Evolutionary conservation across 2,888 invertebrate species (phyloP).

Genomic region (Amiota mariae): DNA sequence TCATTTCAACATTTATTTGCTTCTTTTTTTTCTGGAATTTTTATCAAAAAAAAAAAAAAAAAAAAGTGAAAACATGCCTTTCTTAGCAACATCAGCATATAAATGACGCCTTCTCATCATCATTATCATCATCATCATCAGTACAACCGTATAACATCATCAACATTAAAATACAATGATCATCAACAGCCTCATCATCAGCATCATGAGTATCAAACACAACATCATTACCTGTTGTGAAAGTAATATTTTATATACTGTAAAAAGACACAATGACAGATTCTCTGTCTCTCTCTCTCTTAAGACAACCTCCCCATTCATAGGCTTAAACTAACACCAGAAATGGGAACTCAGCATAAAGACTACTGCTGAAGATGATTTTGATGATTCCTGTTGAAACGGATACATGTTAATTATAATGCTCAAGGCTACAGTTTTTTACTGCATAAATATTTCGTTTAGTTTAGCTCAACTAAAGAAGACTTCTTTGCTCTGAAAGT

Average conservation of each 20-base stretch:
- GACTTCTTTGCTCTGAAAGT: slow-evolving; percentile 10
- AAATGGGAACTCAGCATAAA: slow-evolving; percentile 16
- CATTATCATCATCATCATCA: too few relatives aligned
- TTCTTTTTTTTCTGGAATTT: neutral
- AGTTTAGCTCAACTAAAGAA: neutral
- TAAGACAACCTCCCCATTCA: slow-evolving; percentile 43
- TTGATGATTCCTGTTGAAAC: slow-evolving; percentile 52
- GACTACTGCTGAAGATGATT: neutral
- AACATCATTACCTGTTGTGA: slow-evolving; percentile 47
- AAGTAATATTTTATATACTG: slow-evolving; percentile 24
- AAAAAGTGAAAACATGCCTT: slow-evolving; percentile 54
- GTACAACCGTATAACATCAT: too few relatives aligned
- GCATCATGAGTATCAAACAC: neutral
- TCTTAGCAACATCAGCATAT: slow-evolving; percentile 35
- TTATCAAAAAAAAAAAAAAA: slow-evolving; percentile 37
- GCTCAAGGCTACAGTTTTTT: slow-evolving; percentile 65
- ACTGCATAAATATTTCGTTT: slow-evolving; percentile 16
- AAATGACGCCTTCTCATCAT: neutral
- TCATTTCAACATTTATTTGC: slow-evolving; percentile 35
- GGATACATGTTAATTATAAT: slow-evolving; percentile 71
- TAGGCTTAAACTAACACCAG: slow-evolving; percentile 41
- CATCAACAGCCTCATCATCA: neutral
- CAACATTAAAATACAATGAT: neutral
- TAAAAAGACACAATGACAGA: slow-evolving; percentile 19
- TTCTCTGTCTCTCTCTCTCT: slow-evolving; percentile 33